Percentiles rank a stretch among this genome's conserved stretches.
Conservation (phyloP, 2,888 invertebrate species). For the Limnephilus auricula region DNA sequence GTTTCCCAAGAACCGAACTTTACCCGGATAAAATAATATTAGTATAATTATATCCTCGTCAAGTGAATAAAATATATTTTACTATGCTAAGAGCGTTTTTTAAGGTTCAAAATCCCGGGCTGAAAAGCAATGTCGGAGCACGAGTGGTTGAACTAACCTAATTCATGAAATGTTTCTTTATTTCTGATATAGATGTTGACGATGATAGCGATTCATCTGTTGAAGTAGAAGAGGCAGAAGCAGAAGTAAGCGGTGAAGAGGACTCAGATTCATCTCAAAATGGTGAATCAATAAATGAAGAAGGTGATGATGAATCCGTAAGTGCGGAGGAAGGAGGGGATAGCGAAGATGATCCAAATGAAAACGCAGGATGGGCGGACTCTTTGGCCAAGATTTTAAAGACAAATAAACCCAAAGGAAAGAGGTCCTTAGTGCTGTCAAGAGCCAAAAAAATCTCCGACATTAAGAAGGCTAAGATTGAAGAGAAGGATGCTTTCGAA, state of each 20-base stretch:
- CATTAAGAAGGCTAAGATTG: constrained; percentile 73
- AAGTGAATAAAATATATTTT: no score
- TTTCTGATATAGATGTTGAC: constrained; percentile 18
- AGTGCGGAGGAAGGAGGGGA: constrained; percentile 24
- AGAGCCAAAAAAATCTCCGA: constrained; percentile 86
- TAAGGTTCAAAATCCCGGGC: no score
- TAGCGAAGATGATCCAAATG: constrained; percentile 46
- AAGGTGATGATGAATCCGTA: constrained; percentile 69
- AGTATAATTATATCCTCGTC: no score
- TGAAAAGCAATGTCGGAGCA: no score
- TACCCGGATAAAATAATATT: no score
- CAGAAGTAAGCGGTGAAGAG: constrained; percentile 36
- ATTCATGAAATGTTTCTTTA: neutral
- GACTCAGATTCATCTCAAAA: constrained; percentile 31
- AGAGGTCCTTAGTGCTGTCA: constrained; percentile 86
- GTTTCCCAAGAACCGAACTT: no score
- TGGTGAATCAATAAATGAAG: constrained; percentile 68
- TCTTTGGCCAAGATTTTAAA: constrained; percentile 88
- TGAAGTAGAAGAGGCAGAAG: constrained; percentile 66
- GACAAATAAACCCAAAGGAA: constrained; percentile 85
- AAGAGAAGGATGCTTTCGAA: constrained; percentile 80
- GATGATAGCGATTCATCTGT: constrained; percentile 67
- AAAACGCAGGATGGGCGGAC: constrained; percentile 84
- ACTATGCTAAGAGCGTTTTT: no score
- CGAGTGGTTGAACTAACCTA: neutral